A percentile compares a stretch with the other conserved stretches of the same genome.
Conservation (phyloP, 2,113 vertebrate species). For the Elephantulus edwardii region DNA sequence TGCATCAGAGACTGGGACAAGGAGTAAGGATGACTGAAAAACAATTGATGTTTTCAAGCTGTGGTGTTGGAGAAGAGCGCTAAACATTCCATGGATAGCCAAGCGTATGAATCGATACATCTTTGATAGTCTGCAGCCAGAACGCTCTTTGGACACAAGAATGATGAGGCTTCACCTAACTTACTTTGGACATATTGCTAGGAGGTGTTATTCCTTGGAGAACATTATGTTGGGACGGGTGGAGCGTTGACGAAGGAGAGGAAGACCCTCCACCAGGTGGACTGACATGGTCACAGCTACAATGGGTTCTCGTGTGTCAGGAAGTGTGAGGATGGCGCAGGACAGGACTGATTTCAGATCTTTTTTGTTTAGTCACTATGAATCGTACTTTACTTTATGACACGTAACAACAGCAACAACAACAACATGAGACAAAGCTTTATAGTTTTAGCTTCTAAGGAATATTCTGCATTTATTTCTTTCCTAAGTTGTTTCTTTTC, state of each 20-base stretch:
- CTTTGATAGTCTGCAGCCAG: not conserved
- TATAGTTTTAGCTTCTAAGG: too few species aligned
- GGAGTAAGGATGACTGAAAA: too few species aligned
- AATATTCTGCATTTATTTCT: too few species aligned
- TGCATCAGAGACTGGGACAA: not conserved
- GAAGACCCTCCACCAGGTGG: not conserved
- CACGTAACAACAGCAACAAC: too few species aligned
- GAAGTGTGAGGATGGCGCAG: not conserved
- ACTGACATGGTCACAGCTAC: not conserved
- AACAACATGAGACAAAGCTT: too few species aligned
- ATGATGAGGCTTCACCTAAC: not conserved
- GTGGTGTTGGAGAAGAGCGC: not conserved
- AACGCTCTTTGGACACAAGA: not conserved
- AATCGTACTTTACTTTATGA: too few species aligned
- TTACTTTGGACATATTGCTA: not conserved
- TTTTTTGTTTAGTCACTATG: too few species aligned
- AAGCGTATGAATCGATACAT: not conserved
- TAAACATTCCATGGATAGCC: not conserved
- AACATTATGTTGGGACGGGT: not conserved
- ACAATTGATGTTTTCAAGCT: not conserved
- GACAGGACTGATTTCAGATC: too few species aligned
- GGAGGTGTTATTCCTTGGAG: not conserved
- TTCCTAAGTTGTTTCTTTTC: too few species aligned
- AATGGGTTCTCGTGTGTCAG: not conserved
- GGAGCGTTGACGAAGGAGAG: not conserved